These are phyloP conservation scores for rat (Rattus norvegicus) DNA, from an alignment of 2,113 vertebrate species.

Conservation along the genomic window DNA sequence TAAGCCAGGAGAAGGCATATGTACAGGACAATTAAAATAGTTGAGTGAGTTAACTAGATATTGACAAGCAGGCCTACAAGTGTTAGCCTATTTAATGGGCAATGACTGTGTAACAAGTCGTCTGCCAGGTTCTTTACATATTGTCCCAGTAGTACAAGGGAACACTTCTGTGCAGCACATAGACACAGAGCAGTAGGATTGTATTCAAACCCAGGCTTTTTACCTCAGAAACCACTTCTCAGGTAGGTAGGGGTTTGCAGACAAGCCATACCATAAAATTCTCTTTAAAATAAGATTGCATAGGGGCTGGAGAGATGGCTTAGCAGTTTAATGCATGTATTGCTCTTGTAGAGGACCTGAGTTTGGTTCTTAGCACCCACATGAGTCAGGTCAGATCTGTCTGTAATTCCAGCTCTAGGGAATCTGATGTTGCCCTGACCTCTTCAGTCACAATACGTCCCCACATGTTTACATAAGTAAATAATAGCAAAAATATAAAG, in stretches of 20 bases:
- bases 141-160: background rate
- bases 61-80: constrained; percentile 5
- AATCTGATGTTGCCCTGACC: background rate
- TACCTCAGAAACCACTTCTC: background rate
- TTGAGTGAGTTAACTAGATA: constrained; percentile 47
- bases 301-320: background rate
- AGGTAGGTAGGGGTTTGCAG: background rate
- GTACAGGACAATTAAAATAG: background rate
- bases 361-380: background rate
- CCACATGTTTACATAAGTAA: background rate
- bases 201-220: constrained; percentile 16
- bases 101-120: constrained; percentile 34
- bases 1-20: background rate
- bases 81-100: constrained; percentile 51
- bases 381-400: background rate
- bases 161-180: background rate
- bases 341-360: background rate
- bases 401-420: background rate
- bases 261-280: background rate
- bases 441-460: background rate
- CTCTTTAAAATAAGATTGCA: constrained; percentile 1
- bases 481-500: background rate
- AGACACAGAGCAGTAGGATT: background rate
- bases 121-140: background rate
- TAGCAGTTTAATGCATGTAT: background rate